Base-by-base conservation (phyloP, 2,888 invertebrate species). In the Galeruca laticollis region DNA sequence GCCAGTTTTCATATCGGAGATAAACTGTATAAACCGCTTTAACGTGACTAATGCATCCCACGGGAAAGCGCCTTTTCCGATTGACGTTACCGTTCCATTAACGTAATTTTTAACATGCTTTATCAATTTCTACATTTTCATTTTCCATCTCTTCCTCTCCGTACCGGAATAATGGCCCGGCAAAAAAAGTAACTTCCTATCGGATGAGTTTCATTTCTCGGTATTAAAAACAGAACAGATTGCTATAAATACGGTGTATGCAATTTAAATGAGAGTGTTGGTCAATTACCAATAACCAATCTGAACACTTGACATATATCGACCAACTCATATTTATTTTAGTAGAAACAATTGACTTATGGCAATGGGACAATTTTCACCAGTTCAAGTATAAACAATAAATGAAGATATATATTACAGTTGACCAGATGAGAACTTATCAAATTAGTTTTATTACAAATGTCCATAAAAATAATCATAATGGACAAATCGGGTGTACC, bases 101-200 rank as follows among this genome's bases (percentile, higher is more conserved):
- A 80, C 78, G 81, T 80, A 82, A 82, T 82, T 83, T 83, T 83
- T 82, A 82, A 82, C 82, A 82, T 77, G 81, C 78, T 83, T 83
- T 83, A 82, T 83, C 82, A 83, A 83, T 82, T 82, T 81, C 81
- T 81, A 78, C 80, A 79, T 80, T 80, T 78, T 66, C 59, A 66
- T 66, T 66, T 66, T 66, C 66, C 60, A 57, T 57, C 56, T 35
- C 56, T 35, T 57, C 66, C 43, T 65, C 65, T 56, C 65, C 57
- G 47, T 65, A 66, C 66, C 66, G 66, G 66, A 66, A 66, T 26
- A 66, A 59, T 49, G 66, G 66, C 51, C 37, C 66, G 5, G 59
- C 59, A 49, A 15, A 62, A 62, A 43, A 62, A 51, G 37, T 51
- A 18, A 35, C 59, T 66, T 66, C 66, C 66, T 59, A 60, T 66